phyloP scores from a whole-genome alignment of 2,113 vertebrate species.

The Ptychochromis oligacanthus region DNA sequence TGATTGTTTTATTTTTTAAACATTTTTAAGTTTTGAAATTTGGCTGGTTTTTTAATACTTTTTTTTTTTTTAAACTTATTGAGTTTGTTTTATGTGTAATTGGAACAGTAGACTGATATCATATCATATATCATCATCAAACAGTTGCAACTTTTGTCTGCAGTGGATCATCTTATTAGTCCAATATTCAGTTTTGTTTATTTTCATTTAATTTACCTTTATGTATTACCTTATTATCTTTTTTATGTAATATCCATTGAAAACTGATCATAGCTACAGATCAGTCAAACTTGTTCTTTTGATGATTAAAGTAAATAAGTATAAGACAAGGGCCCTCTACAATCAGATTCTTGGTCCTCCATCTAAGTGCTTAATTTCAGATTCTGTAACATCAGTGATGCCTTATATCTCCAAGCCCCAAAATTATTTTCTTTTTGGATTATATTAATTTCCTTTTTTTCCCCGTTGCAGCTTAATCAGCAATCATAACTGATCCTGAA shows the following conservation, averaged over 20 bases:
- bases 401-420: not conserved
- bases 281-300: not conserved
- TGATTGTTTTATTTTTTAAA: too few relatives aligned
- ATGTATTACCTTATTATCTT: not conserved
- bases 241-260: not conserved
- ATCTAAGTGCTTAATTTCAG: not conserved
- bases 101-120: too few relatives aligned
- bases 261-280: not conserved
- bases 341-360: not conserved
- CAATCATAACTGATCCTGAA: constrained; percentile 19
- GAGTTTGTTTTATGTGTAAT: too few relatives aligned
- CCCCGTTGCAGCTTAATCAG: constrained; percentile 16
- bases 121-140: too few relatives aligned
- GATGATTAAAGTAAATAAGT: not conserved
- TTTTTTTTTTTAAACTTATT: too few relatives aligned
- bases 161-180: accelerated
- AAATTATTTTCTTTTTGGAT: constrained; percentile 8
- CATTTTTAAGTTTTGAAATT: too few relatives aligned
- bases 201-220: not conserved
- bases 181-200: not conserved
- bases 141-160: not conserved
- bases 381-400: not conserved
- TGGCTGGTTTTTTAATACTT: too few relatives aligned
- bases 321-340: not conserved
- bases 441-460: not conserved